Percentiles rank a stretch among this genome's conserved stretches.
These are phyloP conservation scores for Drosophila phalerata DNA, from an alignment of 2,888 invertebrate genomes.

Conservation along the genomic window DNA sequence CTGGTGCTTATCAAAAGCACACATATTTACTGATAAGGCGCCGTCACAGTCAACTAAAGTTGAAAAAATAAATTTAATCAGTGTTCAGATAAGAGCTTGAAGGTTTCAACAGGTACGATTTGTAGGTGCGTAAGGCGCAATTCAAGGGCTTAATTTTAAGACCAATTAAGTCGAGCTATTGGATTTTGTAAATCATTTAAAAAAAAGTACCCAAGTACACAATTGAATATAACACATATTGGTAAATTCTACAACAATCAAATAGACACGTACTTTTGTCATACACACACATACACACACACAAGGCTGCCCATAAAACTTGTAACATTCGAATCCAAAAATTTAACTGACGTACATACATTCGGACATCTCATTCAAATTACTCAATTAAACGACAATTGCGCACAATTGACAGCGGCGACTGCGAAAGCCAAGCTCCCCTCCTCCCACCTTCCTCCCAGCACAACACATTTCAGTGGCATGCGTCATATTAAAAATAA, in stretches of 20 bases:
- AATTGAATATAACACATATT: slow-evolving; percentile 21
- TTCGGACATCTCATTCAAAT: slow-evolving; percentile 60
- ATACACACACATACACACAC: slow-evolving; percentile 21
- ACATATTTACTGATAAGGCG: slow-evolving; percentile 68
- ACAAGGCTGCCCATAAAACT: slow-evolving; percentile 49
- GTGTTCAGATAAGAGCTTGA: slow-evolving; percentile 61
- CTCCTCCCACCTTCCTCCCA: too few species aligned
- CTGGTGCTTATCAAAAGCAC: slow-evolving; percentile 66
- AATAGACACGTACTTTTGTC: slow-evolving; percentile 38
- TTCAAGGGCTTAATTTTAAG: slow-evolving; percentile 36
- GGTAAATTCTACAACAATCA: slow-evolving; percentile 29
- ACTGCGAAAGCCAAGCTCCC: slow-evolving; percentile 39
- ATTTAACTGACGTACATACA: slow-evolving; percentile 37
- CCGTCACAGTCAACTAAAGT: slow-evolving; percentile 54
- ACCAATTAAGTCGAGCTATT: slow-evolving; percentile 12
- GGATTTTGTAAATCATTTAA: slow-evolving; percentile 11
- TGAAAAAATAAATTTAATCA: slow-evolving; percentile 70
- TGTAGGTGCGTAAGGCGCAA: slow-evolving; percentile 23
- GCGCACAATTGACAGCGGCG: slow-evolving; percentile 68
- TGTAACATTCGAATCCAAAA: slow-evolving; percentile 57
- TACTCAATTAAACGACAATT: slow-evolving; percentile 74
- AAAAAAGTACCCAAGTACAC: background rate
- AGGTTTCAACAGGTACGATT: slow-evolving; percentile 61
- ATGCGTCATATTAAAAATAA: slow-evolving; percentile 65
- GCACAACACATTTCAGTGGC: slow-evolving; percentile 37